phyloP scores from a whole-genome alignment of 2,797 vertebrate genomes.

The Scarus forsteni region DNA sequence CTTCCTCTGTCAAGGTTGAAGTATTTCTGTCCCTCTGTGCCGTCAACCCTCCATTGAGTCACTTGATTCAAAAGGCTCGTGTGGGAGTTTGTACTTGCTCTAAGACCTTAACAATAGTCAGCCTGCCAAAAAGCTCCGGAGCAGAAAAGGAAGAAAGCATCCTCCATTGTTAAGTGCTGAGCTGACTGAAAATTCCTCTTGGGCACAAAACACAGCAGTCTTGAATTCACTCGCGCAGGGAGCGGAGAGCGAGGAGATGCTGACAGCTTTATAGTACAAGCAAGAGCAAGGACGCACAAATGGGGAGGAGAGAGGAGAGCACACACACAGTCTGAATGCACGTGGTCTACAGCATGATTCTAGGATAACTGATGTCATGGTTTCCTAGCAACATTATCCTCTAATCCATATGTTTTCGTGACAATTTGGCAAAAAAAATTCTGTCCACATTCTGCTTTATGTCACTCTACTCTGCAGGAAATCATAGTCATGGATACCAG shows the following conservation, averaged over 20 bases:
- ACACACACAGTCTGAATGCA: constrained; percentile 23
- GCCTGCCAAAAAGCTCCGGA: constrained; percentile 5
- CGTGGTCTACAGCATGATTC: constrained; percentile 56
- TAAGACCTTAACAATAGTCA: constrained; percentile 28
- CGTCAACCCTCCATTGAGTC: constrained; percentile 16
- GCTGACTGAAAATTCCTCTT: constrained; percentile 4
- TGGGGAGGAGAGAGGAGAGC: constrained; percentile 36
- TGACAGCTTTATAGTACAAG: constrained; percentile 64
- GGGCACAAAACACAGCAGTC: constrained; percentile 12
- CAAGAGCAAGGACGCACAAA: constrained; percentile 54
- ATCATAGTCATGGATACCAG: not conserved
- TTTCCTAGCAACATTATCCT: constrained; percentile 77
- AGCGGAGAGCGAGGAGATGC: constrained; percentile 46
- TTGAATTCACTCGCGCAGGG: constrained; percentile 19
- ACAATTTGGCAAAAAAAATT: constrained; percentile 7
- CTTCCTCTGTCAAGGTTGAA: not conserved
- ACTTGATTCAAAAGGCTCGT: constrained; percentile 23
- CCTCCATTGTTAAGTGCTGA: constrained; percentile 11
- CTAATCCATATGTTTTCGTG: constrained; percentile 29
- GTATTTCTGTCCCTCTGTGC: not conserved
- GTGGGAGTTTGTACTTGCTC: constrained; percentile 25
- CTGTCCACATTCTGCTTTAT: not conserved
- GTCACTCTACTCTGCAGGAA: not conserved
- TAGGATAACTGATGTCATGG: constrained; percentile 59
- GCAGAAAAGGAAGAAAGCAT: constrained; percentile 14